Evolutionary conservation across 2,113 vertebrate genomes (phyloP).

Genomic region (Motacilla tschutschensis): DNA sequence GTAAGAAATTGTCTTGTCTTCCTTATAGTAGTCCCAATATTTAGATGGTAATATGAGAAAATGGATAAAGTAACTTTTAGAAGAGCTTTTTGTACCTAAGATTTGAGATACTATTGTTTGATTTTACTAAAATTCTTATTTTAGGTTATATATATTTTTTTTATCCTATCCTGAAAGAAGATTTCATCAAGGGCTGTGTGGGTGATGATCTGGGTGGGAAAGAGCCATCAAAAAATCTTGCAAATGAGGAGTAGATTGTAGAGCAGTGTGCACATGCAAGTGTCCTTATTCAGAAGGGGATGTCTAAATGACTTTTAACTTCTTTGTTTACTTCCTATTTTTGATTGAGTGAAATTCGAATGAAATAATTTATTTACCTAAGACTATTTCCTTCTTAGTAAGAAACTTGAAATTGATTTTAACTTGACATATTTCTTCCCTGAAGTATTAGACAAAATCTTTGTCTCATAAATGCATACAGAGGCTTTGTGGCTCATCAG

Average conservation of each 20-base stretch:
- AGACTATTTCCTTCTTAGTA: slow-evolving; percentile 41
- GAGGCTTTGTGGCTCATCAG: slow-evolving; percentile 73
- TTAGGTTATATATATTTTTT: not conserved
- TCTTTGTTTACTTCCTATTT: slow-evolving; percentile 10
- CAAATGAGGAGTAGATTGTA: not conserved
- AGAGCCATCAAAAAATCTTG: not conserved
- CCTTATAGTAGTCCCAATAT: not conserved
- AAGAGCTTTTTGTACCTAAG: not conserved
- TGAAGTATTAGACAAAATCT: slow-evolving; percentile 60
- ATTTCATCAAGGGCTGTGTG: not conserved
- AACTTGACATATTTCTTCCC: slow-evolving; percentile 42
- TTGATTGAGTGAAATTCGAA: slow-evolving; percentile 48
- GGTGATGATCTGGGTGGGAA: not conserved
- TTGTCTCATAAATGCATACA: slow-evolving; percentile 70
- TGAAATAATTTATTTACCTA: slow-evolving; percentile 49
- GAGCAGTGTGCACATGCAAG: not conserved
- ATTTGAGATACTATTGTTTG: not conserved
- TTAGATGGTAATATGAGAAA: not conserved
- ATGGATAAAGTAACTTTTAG: not conserved
- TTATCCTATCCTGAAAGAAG: not conserved
- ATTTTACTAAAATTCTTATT: not conserved
- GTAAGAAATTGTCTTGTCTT: not conserved
- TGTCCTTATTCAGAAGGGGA: not conserved
- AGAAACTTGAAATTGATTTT: slow-evolving; percentile 63
- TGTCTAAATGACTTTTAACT: slow-evolving; percentile 14